Evolutionary conservation across 2,888 invertebrate genomes (phyloP), one percentile per base, ranked within the genome.

Genomic region (Macrophya alboannulata): DNA sequence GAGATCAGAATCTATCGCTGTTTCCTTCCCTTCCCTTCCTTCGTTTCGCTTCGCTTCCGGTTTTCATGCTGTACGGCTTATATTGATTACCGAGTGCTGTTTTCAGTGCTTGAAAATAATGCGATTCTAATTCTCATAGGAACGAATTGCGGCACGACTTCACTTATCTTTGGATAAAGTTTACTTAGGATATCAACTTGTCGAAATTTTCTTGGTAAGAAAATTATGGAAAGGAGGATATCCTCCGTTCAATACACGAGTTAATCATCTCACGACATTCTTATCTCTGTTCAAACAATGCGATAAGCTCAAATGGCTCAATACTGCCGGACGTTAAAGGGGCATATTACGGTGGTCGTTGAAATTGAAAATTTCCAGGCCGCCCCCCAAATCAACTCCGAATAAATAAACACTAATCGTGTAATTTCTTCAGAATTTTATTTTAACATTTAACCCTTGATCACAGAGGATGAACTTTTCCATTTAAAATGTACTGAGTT

Each of bases 41-140:
- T 77, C 77, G n/a, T n/a, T n/a, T 65, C 43, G 71, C 1, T 76
- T 62, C 45, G 65, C 85, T 68, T 77, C 77, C 45, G 65, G 77
- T 62, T 76, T 25, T 15, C n/a, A 43, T 25, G 21, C 9, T 21
- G 3, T 9, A 62, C 15, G 31, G 12, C 6, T 12, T 17, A 40
- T 37, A 62, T 62, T 62, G 1, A 10, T 9, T 10, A 25, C 8
- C 21, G 3, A 62, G 25, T 10, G n/a, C 25, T 10, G n/a, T 10
- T 62, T 62, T n/a, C 10, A 25, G 62, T 25, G n/a, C 4, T 62
- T 25, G 0, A 10, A 48, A n/a, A 8, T 62, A 25, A n/a, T 25
- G 25, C 10, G 25, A 62, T 62, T 62, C 2, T 9, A 62, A 25
- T 62, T 62, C 25, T 25, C 25, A n/a, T n/a, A 25, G 25, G 25